Percentiles rank a stretch among this genome's conserved stretches.
Conservation (phyloP, 2,888 invertebrate species). For the Aleiodes alternator region DNA sequence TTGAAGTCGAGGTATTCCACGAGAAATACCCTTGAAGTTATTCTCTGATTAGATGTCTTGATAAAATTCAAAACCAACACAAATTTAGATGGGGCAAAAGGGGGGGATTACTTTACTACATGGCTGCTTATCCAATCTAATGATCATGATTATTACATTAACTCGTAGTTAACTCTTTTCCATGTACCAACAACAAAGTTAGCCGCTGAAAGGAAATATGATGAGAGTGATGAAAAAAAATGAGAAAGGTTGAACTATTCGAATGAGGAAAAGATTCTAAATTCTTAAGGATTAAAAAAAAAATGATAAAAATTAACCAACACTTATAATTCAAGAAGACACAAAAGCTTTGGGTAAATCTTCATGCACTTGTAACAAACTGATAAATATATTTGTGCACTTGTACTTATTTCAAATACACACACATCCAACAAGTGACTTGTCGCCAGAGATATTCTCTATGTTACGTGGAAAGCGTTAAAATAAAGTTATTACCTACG, state of each 20-base stretch:
- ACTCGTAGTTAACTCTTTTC: neutral
- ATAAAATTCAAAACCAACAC: conserved; percentile 36
- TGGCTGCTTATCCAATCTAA: conserved; percentile 31
- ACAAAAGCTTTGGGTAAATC: neutral
- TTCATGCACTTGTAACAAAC: conserved; percentile 11
- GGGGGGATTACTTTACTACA: conserved; percentile 19
- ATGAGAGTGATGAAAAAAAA: conserved; percentile 6
- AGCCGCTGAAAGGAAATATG: neutral
- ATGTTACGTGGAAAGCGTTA: conserved; percentile 47
- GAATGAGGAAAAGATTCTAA: neutral
- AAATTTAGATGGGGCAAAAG: neutral
- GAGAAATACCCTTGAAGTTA: too few species aligned
- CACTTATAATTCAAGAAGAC: conserved; percentile 7
- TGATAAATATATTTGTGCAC: conserved; percentile 16
- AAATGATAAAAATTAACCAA: neutral
- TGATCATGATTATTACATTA: conserved; percentile 43
- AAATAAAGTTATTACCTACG: conserved; percentile 60
- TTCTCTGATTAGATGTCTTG: conserved; percentile 11
- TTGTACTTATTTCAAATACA: neutral
- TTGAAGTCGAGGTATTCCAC: too few species aligned
- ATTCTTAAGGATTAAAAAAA: neutral
- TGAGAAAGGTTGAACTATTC: too few species aligned
- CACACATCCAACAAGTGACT: conserved; percentile 20
- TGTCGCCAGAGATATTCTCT: conserved; percentile 24
- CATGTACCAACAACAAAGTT: neutral